Percentiles rank a stretch among this genome's conserved stretches.
These are phyloP conservation scores for Macropus fuliginosus DNA, from an alignment of 2,797 vertebrate species.

Conservation along the genomic window DNA sequence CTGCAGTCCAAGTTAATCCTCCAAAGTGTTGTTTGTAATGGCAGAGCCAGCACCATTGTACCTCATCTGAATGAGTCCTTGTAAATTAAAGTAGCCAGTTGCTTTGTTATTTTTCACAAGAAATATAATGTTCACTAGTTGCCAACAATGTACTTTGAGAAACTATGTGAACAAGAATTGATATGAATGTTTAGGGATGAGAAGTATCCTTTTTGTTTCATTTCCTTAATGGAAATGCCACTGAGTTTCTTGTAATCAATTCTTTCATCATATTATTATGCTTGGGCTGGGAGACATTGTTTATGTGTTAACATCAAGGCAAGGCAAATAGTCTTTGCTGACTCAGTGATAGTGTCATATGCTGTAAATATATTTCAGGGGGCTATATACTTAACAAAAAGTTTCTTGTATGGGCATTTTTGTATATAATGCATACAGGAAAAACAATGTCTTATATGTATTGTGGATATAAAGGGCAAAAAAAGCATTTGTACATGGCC, in stretches of 20 bases:
- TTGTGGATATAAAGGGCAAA: neutral
- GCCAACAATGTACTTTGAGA: slow-evolving; percentile 55
- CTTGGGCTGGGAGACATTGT: slow-evolving; percentile 24
- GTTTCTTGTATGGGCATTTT: slow-evolving; percentile 40
- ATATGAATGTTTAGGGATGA: slow-evolving; percentile 40
- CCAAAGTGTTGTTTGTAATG: slow-evolving; percentile 70
- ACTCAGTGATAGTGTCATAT: neutral
- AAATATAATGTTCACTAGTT: slow-evolving; percentile 58
- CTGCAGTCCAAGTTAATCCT: slow-evolving; percentile 69
- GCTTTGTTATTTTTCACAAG: slow-evolving; percentile 42
- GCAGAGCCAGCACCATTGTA: slow-evolving; percentile 58
- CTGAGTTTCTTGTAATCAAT: slow-evolving; percentile 43
- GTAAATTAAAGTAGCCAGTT: slow-evolving; percentile 59
- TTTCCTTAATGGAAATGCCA: slow-evolving; percentile 28
- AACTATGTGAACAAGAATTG: slow-evolving; percentile 41
- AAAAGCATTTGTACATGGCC: neutral
- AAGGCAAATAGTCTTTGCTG: slow-evolving; percentile 32
- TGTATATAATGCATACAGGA: slow-evolving; percentile 29
- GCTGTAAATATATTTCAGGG: slow-evolving; percentile 41
- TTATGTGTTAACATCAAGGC: slow-evolving; percentile 32
- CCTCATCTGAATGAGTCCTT: slow-evolving; percentile 69
- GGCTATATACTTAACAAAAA: neutral
- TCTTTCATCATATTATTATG: slow-evolving; percentile 32
- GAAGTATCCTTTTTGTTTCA: slow-evolving; percentile 11
- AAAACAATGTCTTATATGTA: slow-evolving; percentile 9